Evolutionary conservation across 1,140 invertebrate genomes (phyloP), one percentile per base, ranked within the genome.

Genomic region (Aphis craccivora): DNA sequence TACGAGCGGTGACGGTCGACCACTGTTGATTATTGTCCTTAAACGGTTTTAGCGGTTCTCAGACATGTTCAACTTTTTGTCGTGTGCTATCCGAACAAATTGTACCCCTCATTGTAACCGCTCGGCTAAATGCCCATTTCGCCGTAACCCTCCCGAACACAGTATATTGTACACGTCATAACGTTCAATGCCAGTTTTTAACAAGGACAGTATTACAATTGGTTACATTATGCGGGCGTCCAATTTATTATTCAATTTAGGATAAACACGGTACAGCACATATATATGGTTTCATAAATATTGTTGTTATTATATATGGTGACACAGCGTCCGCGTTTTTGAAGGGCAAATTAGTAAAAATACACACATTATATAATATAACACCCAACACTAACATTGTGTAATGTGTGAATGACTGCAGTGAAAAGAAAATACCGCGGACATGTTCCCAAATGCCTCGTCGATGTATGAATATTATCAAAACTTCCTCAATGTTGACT

Each of bases 221-320:
- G 91, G 91, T 92, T 83, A 93, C 91, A 43, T 93, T 93, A 93
- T 93, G 91, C 91, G 91, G 91, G 91, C 91, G 91, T 93, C 48
- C 91, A 93, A 93, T 93, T 76, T 76, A 76, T 76, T 55, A 93
- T 93, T 93, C 91, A 93, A 93, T 93, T 93, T 93, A 92, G 91
- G 91, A 92, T 92, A 92, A 92, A 92, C 91, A 93, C 91, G 11
- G 37, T 55, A 40, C 76, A 11, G 6, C 45, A 14, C 67, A 90
- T 40, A 40, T 4, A 30, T 84, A 84, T 25, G 45, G 91, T 93
- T 53, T 55, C 91, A 86, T 93, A 93, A 93, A 84, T 93, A 93
- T 76, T 84, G 76, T 93, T 93, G 81, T 93, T 93, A 43, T 86
- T 93, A 55, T 81, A 76, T 43, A 37, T 60, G 25, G 53, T 51